A percentile compares a stretch with the other conserved stretches of the same genome.
Evolutionary conservation across 2,113 vertebrate species (phyloP).

Genomic region (Actenoides hombroni): DNA sequence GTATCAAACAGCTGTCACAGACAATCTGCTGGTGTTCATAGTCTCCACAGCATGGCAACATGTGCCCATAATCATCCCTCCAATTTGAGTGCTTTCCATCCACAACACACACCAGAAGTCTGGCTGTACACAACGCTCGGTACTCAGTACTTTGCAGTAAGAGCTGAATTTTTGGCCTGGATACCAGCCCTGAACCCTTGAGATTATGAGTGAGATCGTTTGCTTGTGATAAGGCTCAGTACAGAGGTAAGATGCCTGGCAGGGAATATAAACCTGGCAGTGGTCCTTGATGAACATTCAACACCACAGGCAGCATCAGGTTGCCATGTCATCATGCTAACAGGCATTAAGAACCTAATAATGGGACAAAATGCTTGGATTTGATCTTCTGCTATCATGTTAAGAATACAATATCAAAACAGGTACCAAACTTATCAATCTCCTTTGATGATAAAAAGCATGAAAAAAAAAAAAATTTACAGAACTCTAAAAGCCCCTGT

Average conservation of each 20-base stretch:
- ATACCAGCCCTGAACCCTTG: not conserved
- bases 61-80: not conserved
- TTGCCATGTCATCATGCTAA: not conserved
- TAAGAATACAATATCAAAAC: not conserved
- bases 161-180: not conserved
- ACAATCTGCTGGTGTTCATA: not conserved
- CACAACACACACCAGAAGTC: not conserved
- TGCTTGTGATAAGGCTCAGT: not conserved
- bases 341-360: not conserved
- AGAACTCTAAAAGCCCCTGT: not conserved
- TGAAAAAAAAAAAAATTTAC: not conserved
- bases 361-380: not conserved
- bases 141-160: not conserved
- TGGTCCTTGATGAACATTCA: accelerated
- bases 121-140: not conserved
- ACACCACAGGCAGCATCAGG: not conserved
- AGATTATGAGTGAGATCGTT: not conserved
- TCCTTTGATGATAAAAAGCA: not conserved
- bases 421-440: not conserved
- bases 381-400: not conserved
- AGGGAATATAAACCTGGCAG: not conserved
- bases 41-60: not conserved
- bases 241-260: not conserved
- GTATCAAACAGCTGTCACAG: not conserved
- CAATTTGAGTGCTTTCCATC: not conserved